Evolutionary conservation across 1,140 invertebrate species (phyloP).

Genomic region (Dendroctonus ponderosae): DNA sequence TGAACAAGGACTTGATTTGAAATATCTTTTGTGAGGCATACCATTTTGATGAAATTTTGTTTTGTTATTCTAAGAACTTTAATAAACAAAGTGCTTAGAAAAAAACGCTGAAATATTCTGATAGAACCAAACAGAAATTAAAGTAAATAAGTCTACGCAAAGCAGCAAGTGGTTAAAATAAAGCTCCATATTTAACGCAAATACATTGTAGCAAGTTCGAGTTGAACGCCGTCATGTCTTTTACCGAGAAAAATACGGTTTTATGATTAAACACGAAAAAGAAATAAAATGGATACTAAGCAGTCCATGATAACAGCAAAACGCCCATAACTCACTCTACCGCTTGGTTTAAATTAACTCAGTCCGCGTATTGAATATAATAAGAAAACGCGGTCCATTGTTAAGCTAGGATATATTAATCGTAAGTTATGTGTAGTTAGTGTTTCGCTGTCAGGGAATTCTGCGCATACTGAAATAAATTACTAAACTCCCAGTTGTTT

Average conservation of each 20-base stretch:
- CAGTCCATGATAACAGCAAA: conserved; percentile 31
- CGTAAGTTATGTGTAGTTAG: conserved; percentile 34
- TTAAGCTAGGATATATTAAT: conserved; percentile 36
- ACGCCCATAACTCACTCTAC: conserved; percentile 27
- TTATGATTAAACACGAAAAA: conserved; percentile 30
- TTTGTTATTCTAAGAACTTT: too few species aligned
- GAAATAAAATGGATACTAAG: conserved; percentile 29
- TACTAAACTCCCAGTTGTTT: conserved; percentile 19
- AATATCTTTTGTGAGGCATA: too few species aligned
- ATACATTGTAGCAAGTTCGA: not conserved
- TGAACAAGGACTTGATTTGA: too few species aligned
- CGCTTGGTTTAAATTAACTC: conserved; percentile 30
- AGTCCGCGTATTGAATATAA: conserved; percentile 33
- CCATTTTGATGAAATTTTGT: too few species aligned
- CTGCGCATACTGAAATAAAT: conserved; percentile 28
- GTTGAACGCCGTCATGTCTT: conserved; percentile 3
- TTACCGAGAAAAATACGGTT: conserved; percentile 12
- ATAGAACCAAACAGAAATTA: too few species aligned
- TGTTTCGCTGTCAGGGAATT: conserved; percentile 28
- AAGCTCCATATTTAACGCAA: too few species aligned
- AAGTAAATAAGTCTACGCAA: too few species aligned
- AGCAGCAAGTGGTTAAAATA: too few species aligned
- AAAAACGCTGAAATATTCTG: too few species aligned
- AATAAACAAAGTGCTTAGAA: too few species aligned
- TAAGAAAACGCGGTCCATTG: conserved; percentile 32